phyloP scores from a whole-genome alignment of 1,140 invertebrate species.

The Nasonia vitripennis region DNA sequence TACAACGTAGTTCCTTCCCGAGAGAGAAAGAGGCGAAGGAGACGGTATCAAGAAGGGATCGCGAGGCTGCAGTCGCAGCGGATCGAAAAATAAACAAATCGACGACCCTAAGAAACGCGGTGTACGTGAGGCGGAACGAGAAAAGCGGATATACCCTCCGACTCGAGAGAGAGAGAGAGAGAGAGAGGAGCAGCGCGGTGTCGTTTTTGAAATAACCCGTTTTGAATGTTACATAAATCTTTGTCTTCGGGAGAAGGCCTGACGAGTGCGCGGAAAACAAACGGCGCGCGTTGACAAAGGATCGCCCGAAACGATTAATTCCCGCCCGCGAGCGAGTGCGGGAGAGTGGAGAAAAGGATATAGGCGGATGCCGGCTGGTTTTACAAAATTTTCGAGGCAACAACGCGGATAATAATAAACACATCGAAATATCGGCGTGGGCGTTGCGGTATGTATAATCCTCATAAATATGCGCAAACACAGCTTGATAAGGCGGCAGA shows the following conservation, averaged over 20 bases:
- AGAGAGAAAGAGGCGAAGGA: conserved; percentile 47
- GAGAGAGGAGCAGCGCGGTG: neutral
- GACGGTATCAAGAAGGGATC: too few relatives aligned
- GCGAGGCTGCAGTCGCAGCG: conserved; percentile 17
- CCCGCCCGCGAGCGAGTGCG: too few relatives aligned
- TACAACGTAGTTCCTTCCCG: neutral
- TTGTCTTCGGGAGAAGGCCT: neutral
- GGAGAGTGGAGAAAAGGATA: too few relatives aligned
- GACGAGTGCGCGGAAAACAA: neutral
- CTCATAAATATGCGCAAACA: conserved; percentile 41
- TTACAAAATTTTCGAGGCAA: too few relatives aligned
- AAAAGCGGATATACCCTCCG: conserved; percentile 51
- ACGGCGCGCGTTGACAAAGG: conserved; percentile 11
- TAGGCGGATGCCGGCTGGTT: too few relatives aligned
- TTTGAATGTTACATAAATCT: conserved; percentile 33
- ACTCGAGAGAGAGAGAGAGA: neutral
- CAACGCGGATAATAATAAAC: conserved; percentile 27
- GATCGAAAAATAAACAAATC: conserved; percentile 59
- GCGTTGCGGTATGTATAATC: neutral
- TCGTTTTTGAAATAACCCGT: conserved; percentile 27
- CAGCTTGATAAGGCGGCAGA: conserved; percentile 11
- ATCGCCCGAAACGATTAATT: conserved; percentile 17
- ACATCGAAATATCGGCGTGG: conserved; percentile 1
- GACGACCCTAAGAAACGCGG: conserved; percentile 54
- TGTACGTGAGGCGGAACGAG: conserved; percentile 51